A percentile compares a stretch with the other conserved stretches of the same genome.
Evolutionary conservation across 2,113 vertebrate species (phyloP).

Genomic region (Callorhinus ursinus): DNA sequence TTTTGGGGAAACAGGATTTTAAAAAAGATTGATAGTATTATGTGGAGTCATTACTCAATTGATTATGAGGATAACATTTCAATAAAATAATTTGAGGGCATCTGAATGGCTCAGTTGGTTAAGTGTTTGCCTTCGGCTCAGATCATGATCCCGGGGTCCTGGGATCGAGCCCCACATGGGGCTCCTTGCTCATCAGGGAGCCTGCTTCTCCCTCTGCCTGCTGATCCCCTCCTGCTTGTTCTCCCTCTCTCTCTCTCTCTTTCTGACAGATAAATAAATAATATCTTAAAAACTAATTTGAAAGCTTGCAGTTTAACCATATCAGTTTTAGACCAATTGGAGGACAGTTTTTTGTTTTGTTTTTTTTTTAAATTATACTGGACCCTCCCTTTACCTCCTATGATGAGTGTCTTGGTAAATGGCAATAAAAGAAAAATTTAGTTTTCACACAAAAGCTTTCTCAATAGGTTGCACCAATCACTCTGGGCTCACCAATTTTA

Average conservation of each 20-base stretch:
- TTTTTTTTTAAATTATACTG: background rate
- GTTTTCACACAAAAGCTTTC: background rate
- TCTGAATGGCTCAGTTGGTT: too few species aligned
- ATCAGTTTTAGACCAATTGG: background rate
- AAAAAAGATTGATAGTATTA: background rate
- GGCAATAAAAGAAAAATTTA: background rate
- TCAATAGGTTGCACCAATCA: background rate
- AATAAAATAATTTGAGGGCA: background rate
- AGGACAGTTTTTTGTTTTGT: background rate
- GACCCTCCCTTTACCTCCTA: background rate
- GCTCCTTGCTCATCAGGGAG: too few species aligned
- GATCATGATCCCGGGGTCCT: too few species aligned
- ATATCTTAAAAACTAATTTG: background rate
- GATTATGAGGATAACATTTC: background rate
- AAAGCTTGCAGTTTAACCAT: background rate
- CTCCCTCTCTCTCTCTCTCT: too few species aligned
- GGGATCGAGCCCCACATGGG: too few species aligned
- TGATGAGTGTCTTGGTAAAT: background rate
- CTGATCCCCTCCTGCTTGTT: too few species aligned
- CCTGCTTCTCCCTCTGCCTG: too few species aligned
- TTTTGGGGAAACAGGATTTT: background rate
- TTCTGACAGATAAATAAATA: too few species aligned
- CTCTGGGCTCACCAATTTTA: background rate
- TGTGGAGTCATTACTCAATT: conserved; percentile 33
- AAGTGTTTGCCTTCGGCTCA: too few species aligned